Conservation (phyloP, 2,888 invertebrate species). For the Pyrrhia umbra region DNA sequence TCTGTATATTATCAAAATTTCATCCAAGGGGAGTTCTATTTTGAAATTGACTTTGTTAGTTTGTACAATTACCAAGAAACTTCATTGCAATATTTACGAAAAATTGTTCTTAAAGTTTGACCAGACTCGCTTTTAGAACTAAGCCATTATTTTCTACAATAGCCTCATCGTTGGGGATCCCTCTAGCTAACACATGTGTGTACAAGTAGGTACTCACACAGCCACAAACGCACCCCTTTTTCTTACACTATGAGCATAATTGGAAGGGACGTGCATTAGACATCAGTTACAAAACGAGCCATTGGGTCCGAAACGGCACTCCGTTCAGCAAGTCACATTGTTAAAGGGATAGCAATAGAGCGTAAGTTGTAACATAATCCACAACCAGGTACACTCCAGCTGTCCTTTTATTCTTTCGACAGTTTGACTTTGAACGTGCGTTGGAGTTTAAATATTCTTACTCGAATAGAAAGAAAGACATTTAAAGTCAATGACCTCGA, state of each 20-base stretch:
- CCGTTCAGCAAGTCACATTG: slow-evolving; percentile 30
- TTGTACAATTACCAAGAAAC: not conserved
- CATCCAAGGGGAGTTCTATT: slow-evolving; percentile 26
- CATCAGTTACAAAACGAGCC: slow-evolving; percentile 35
- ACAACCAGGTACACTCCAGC: slow-evolving; percentile 21
- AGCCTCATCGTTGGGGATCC: slow-evolving; percentile 14
- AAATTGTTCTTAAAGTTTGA: slow-evolving; percentile 1
- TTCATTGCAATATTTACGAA: slow-evolving; percentile 2
- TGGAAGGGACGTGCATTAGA: slow-evolving; percentile 29
- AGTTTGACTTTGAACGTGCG: slow-evolving; percentile 45
- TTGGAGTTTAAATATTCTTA: slow-evolving; percentile 17
- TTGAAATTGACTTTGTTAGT: slow-evolving; percentile 20
- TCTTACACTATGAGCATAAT: slow-evolving; percentile 38
- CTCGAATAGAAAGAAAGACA: not conserved
- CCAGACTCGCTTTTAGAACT: slow-evolving; percentile 17
- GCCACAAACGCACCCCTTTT: slow-evolving; percentile 28
- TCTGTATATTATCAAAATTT: slow-evolving; percentile 35
- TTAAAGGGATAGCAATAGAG: slow-evolving; percentile 21
- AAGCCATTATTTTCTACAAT: slow-evolving; percentile 22
- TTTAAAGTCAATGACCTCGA: slow-evolving; percentile 4
- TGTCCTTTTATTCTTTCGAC: slow-evolving; percentile 36
- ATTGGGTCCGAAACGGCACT: slow-evolving; percentile 34
- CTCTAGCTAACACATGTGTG: slow-evolving; percentile 1
- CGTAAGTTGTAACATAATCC: slow-evolving; percentile 41
- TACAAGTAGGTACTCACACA: slow-evolving; percentile 26